phyloP scores from a whole-genome alignment of 2,797 vertebrate species.

The Synaphobranchus kaupii region DNA sequence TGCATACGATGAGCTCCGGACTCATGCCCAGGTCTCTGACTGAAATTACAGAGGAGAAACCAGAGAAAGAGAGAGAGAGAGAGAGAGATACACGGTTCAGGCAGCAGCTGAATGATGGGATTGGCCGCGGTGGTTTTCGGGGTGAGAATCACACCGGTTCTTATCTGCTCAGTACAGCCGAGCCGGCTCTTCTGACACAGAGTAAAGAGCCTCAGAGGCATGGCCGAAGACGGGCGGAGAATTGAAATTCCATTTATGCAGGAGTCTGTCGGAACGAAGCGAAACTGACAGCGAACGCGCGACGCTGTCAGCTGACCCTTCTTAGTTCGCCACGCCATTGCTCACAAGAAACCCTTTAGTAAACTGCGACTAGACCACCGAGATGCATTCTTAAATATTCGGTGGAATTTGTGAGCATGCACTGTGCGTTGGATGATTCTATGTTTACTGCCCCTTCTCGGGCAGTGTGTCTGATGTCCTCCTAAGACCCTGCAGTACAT shows the following conservation, averaged over 20 bases:
- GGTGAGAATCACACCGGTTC: background rate
- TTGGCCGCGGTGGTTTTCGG: background rate
- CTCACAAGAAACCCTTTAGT: background rate
- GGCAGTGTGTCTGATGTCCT: background rate
- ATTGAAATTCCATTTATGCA: background rate
- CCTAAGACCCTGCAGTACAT: background rate
- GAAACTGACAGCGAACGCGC: background rate
- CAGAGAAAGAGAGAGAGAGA: background rate
- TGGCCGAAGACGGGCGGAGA: background rate
- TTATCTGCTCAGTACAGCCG: background rate
- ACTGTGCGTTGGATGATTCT: background rate
- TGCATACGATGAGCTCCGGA: background rate
- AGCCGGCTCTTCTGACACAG: background rate
- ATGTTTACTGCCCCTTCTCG: background rate
- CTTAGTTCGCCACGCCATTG: background rate
- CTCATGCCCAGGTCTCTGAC: background rate
- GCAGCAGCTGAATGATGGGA: background rate
- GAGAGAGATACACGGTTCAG: background rate
- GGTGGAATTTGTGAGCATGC: background rate
- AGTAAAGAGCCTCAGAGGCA: background rate
- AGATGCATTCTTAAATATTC: background rate
- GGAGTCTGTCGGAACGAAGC: background rate
- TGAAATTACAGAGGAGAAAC: background rate
- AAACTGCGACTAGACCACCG: background rate
- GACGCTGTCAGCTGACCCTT: background rate